Evolutionary conservation across 2,888 invertebrate genomes (phyloP).

Genomic region (Cosmia trapezina): DNA sequence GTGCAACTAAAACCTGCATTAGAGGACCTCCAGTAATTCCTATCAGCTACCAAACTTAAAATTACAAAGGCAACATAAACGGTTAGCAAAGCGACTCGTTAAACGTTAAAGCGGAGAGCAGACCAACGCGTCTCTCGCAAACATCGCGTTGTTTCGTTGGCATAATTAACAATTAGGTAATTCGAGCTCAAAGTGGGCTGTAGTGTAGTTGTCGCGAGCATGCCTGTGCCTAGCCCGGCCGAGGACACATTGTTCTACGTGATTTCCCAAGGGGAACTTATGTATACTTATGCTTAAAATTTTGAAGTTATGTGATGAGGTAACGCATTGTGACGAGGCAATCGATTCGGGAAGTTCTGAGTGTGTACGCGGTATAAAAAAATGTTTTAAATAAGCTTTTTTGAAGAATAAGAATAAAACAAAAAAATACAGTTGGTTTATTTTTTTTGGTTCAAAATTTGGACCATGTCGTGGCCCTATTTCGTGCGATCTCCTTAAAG

Average conservation of each 20-base stretch:
- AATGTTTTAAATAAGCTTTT: too few relatives aligned
- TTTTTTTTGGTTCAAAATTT: too few relatives aligned
- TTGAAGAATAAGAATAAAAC: too few relatives aligned
- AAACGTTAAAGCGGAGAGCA: constrained; percentile 52
- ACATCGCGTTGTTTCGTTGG: constrained; percentile 58
- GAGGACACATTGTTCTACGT: constrained; percentile 42
- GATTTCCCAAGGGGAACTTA: constrained; percentile 45
- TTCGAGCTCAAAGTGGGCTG: constrained; percentile 67
- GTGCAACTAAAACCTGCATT: not conserved
- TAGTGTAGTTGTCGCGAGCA: constrained; percentile 68
- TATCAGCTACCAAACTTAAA: constrained; percentile 3
- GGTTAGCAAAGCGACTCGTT: constrained; percentile 50
- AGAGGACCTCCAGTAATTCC: not conserved
- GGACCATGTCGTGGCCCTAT: too few relatives aligned
- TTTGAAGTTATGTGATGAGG: constrained; percentile 12
- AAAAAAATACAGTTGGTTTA: too few relatives aligned
- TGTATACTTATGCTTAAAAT: constrained; percentile 21
- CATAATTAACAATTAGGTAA: constrained; percentile 77
- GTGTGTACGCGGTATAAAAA: too few relatives aligned
- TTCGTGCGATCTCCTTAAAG: too few relatives aligned
- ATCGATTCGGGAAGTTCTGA: too few relatives aligned
- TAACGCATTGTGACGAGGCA: too few relatives aligned
- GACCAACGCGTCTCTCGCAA: constrained; percentile 45
- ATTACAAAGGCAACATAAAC: constrained; percentile 38
- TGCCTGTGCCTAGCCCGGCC: constrained; percentile 55